phyloP scores from a whole-genome alignment of 2,797 vertebrate species.

The Pelobates cultripes region DNA sequence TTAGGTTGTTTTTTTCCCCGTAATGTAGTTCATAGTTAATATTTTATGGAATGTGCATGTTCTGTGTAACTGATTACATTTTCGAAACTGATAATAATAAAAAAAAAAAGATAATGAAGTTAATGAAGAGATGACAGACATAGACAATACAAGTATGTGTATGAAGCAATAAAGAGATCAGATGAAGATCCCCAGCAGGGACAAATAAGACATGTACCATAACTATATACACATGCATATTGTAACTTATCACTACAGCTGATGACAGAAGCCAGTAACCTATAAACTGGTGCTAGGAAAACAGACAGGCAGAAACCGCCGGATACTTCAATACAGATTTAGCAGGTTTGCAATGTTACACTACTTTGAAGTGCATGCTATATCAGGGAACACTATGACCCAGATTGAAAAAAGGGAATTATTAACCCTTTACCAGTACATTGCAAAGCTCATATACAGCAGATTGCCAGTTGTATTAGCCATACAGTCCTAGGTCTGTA shows the following conservation, averaged over 20 bases:
- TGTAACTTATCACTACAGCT: constrained; percentile 28
- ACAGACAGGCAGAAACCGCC: not conserved
- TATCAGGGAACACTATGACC: too few species aligned
- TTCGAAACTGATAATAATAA: not conserved
- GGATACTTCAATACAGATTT: not conserved
- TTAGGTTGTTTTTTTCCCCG: too few species aligned
- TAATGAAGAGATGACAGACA: constrained; percentile 23
- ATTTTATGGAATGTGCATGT: not conserved
- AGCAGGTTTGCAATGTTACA: too few species aligned
- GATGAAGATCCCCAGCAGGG: constrained; percentile 28
- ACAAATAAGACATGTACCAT: not conserved
- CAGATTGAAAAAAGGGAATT: too few species aligned
- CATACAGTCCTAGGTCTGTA: too few species aligned
- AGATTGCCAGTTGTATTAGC: too few species aligned
- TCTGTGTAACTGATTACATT: constrained; percentile 6
- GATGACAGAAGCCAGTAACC: constrained; percentile 28
- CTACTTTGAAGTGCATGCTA: too few species aligned
- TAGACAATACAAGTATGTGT: constrained; percentile 33
- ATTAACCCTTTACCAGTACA: too few species aligned
- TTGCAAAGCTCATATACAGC: too few species aligned
- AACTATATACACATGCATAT: constrained; percentile 23
- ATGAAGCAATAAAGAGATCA: constrained; percentile 30
- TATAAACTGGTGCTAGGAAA: constrained; percentile 4
- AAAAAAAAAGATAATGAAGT: not conserved
- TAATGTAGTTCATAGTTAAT: too few species aligned